phyloP scores from a whole-genome alignment of 2,888 invertebrate species.

The Agonum fuliginosum region DNA sequence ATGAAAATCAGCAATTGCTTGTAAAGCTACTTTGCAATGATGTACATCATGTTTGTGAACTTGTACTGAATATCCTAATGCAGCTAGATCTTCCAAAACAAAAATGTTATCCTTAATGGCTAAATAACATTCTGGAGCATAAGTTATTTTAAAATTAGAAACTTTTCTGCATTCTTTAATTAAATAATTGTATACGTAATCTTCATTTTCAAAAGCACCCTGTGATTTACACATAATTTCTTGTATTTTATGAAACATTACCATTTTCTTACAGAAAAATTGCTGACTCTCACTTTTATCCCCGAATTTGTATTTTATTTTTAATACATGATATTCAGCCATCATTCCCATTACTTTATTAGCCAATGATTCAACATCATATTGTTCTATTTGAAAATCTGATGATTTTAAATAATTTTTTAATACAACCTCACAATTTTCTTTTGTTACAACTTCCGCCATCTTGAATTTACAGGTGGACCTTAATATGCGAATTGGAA shows the following conservation, averaged over 20 bases:
- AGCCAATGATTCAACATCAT: constrained; percentile 41
- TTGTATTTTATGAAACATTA: constrained; percentile 57
- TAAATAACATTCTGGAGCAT: constrained; percentile 69
- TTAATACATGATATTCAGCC: constrained; percentile 61
- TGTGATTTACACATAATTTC: constrained; percentile 54
- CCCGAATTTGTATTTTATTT: constrained; percentile 47
- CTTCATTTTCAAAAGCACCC: constrained; percentile 60
- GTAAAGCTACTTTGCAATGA: constrained; percentile 63
- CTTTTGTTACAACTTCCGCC: background rate
- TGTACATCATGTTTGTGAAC: constrained; percentile 61
- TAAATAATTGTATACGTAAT: constrained; percentile 59
- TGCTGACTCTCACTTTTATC: background rate
- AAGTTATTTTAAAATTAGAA: constrained; percentile 48
- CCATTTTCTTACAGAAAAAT: constrained; percentile 47
- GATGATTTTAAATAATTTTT: constrained; percentile 30
- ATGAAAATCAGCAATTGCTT: constrained; percentile 67
- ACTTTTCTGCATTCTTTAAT: constrained; percentile 59
- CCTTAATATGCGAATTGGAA: constrained; percentile 97
- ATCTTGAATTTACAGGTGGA: constrained; percentile 80
- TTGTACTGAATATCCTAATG: constrained; percentile 64
- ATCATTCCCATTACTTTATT: constrained; percentile 60
- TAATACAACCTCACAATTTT: constrained; percentile 33
- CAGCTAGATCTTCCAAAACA: constrained; percentile 70
- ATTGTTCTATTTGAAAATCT: constrained; percentile 29
- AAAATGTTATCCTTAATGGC: constrained; percentile 67